Evolutionary conservation across 2,888 invertebrate species (phyloP).

Genomic region (Byasa hedistus): DNA sequence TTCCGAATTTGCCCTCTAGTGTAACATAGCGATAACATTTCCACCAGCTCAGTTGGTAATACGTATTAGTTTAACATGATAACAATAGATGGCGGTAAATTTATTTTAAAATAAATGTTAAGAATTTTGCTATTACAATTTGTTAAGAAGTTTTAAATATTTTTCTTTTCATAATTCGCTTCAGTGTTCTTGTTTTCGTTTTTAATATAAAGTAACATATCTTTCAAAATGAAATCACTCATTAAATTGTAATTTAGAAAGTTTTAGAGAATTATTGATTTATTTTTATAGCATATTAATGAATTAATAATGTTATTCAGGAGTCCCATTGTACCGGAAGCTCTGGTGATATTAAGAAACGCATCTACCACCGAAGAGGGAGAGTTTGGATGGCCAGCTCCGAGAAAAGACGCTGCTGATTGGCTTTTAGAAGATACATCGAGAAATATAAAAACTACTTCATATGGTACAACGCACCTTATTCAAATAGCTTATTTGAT

Average conservation of each 20-base stretch:
- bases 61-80: not conserved
- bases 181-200: no score
- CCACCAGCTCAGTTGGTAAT: not conserved
- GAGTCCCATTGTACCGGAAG: conserved; percentile 78
- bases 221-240: no score
- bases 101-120: not conserved
- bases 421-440: conserved; percentile 82
- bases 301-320: conserved; percentile 45
- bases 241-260: no score
- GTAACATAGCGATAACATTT: not conserved
- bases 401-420: conserved; percentile 81
- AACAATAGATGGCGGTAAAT: not conserved
- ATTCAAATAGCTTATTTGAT: no score
- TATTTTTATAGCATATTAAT: not conserved
- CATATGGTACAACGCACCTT: conserved; percentile 53
- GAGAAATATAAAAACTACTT: conserved; percentile 78
- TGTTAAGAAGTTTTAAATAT: no score
- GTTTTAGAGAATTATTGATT: no score
- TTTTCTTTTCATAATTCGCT: no score
- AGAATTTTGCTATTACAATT: no score
- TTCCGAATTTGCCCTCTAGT: not conserved
- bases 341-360: conserved; percentile 78
- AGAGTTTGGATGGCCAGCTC: conserved; percentile 84
- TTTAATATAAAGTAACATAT: no score
- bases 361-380: conserved; percentile 84